A percentile compares a stretch with the other conserved stretches of the same genome.
These are phyloP conservation scores for Eidolon helvum DNA, from an alignment of 2,113 vertebrate genomes.

Conservation along the genomic window DNA sequence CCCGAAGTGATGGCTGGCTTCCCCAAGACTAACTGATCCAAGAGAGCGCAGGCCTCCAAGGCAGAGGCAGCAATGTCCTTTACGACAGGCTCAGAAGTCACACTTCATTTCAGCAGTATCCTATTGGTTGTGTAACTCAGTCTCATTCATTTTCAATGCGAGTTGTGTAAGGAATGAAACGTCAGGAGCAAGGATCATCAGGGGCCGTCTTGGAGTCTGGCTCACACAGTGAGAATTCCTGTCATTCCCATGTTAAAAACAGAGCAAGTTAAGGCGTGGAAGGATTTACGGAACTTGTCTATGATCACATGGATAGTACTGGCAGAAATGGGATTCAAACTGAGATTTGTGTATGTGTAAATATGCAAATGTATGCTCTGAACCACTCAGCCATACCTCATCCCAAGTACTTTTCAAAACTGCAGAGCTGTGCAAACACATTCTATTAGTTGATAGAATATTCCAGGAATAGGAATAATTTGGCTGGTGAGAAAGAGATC, in stretches of 20 bases:
- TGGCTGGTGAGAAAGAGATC: neutral
- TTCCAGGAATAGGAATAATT: neutral
- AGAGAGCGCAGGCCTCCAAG: neutral
- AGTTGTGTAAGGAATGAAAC: neutral
- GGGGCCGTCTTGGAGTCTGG: neutral
- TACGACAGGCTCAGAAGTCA: neutral
- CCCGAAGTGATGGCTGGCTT: neutral
- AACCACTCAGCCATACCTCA: neutral
- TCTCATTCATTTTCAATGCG: neutral
- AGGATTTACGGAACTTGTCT: neutral
- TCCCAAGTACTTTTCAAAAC: slow-evolving; percentile 2
- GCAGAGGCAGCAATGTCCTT: neutral
- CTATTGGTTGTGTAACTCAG: neutral
- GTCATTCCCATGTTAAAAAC: neutral
- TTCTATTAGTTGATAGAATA: neutral
- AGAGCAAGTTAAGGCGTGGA: neutral
- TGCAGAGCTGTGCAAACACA: neutral
- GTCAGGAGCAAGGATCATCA: neutral
- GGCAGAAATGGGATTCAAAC: neutral
- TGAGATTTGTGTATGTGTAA: neutral
- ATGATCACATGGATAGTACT: neutral
- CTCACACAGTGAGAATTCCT: neutral
- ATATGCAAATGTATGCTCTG: neutral
- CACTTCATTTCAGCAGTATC: neutral
- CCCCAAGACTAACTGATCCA: neutral